These are phyloP conservation scores for Bradypus variegatus DNA, from an alignment of 2,797 vertebrate species.

Conservation along the genomic window DNA sequence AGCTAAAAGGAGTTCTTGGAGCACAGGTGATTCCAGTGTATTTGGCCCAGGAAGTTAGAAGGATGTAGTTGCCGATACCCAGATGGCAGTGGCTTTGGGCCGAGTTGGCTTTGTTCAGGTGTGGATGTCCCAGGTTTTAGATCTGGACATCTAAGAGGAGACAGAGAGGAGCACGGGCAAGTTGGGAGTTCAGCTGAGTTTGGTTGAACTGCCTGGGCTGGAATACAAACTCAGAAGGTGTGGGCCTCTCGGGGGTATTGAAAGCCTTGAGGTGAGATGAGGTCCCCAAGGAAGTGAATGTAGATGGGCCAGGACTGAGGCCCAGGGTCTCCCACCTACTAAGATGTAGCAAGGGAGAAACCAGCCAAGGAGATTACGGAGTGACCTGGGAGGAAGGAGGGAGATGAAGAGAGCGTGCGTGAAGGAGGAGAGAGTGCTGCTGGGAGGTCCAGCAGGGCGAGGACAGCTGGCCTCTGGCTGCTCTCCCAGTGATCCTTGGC, in stretches of 20 bases:
- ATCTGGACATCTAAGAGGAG: neutral
- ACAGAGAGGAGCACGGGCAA: neutral
- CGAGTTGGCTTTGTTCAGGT: neutral
- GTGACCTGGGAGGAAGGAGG: neutral
- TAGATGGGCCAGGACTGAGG: neutral
- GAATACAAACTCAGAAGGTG: neutral
- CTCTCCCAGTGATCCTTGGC: too few species aligned
- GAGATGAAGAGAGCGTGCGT: neutral
- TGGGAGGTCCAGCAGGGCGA: neutral
- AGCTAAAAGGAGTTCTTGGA: neutral
- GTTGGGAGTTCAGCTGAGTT: neutral
- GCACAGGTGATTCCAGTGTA: neutral
- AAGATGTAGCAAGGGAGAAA: neutral
- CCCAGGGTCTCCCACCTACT: neutral
- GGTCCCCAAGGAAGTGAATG: neutral
- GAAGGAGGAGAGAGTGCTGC: neutral
- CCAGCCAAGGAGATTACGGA: neutral
- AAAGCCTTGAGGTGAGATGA: neutral
- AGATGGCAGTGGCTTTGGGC: neutral
- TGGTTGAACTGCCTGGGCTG: neutral
- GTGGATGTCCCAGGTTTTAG: neutral
- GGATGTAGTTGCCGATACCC: neutral
- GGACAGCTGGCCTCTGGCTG: neutral
- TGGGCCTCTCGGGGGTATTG: neutral
- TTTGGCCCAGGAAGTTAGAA: neutral